These are phyloP conservation scores for Encarsia formosa DNA, from an alignment of 2,888 invertebrate genomes.

Conservation along the genomic window DNA sequence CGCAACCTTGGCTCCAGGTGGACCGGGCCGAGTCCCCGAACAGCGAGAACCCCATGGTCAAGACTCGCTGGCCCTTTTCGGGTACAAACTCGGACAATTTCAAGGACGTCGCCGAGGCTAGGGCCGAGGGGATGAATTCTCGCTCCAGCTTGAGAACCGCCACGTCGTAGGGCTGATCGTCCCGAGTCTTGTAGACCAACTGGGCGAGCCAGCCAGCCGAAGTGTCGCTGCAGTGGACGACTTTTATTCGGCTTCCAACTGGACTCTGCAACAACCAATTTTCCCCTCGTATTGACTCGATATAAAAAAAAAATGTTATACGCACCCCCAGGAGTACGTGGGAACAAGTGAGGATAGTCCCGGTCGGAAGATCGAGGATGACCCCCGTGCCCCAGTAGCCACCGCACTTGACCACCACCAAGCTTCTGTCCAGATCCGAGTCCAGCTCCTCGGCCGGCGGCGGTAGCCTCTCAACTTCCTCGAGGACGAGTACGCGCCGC, in stretches of 20 bases:
- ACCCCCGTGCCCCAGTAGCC: slow-evolving; percentile 61
- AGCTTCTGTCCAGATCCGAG: slow-evolving; percentile 53
- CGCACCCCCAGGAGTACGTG: slow-evolving; percentile 58
- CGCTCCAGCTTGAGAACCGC: slow-evolving; percentile 43
- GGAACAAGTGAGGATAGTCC: slow-evolving; percentile 60
- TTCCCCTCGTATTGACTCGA: background rate
- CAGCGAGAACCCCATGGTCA: slow-evolving; percentile 60
- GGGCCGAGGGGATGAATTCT: slow-evolving; percentile 29
- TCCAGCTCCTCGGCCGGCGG: slow-evolving; percentile 40
- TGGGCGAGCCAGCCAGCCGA: no score
- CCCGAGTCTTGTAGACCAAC: slow-evolving; percentile 44
- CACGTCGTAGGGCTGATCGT: slow-evolving; percentile 44
- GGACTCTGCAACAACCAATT: background rate
- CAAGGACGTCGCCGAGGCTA: slow-evolving; percentile 34
- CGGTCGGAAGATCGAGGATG: slow-evolving; percentile 51
- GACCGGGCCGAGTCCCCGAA: slow-evolving; percentile 54
- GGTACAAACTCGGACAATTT: slow-evolving; percentile 16
- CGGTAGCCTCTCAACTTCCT: background rate
- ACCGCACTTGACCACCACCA: slow-evolving; percentile 59
- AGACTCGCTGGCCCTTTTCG: slow-evolving; percentile 39
- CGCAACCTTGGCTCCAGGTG: slow-evolving; percentile 57
- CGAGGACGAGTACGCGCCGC: slow-evolving; percentile 42
- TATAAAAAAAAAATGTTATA: no score
- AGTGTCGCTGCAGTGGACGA: background rate
- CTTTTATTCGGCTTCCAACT: background rate